Evolutionary conservation across 2,797 vertebrate species (phyloP), one percentile per base, ranked within the genome.

Genomic region (Triplophysa yarkandensis): DNA sequence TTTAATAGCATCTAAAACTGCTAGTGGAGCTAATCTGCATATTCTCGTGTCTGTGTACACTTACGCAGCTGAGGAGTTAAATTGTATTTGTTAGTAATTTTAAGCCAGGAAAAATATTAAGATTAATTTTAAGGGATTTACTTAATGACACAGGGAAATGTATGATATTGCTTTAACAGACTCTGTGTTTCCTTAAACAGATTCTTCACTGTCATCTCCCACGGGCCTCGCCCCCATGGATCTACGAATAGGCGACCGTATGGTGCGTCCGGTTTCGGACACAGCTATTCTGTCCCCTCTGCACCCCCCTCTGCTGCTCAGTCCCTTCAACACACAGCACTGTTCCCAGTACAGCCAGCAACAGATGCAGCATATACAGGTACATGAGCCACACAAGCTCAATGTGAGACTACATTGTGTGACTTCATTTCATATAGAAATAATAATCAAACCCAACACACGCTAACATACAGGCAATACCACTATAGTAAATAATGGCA

Each of bases 161-260:
- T n/a, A n/a, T n/a, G n/a, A n/a, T n/a, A n/a, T 19, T 8, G n/a
- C 23, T 27, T 54, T 30, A 2, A 17, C 14, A 8, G 6, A 57
- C 14, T 32, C 48, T 76, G 21, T 74, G 66, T 75, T 62, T 72
- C 30, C 79, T 68, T 55, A 60, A 62, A 9, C 86, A 92, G 91
- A 86, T 74, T 81, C 76, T 55, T 81, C 77, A 0, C 78, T 66
- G 69, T 68, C 19, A 13, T 72, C 71, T 4, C 69, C 91, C 82
- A 90, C 89, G 80, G 92, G 90, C 85, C 64, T 83, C 27, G 88
- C 81, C 84, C 93, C 93, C 92, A 98, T 98, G 96, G 96, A 98
- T 90, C 94, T 98, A 85, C 90, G 95, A 67, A 91, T 97, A 83
- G 94, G 95, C 80, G 95, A 96, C 87, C 92, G 95, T 80, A 86